A percentile compares a stretch with the other conserved stretches of the same genome.
Conservation (phyloP, 2,888 invertebrate species). For the Sicus ferrugineus region DNA sequence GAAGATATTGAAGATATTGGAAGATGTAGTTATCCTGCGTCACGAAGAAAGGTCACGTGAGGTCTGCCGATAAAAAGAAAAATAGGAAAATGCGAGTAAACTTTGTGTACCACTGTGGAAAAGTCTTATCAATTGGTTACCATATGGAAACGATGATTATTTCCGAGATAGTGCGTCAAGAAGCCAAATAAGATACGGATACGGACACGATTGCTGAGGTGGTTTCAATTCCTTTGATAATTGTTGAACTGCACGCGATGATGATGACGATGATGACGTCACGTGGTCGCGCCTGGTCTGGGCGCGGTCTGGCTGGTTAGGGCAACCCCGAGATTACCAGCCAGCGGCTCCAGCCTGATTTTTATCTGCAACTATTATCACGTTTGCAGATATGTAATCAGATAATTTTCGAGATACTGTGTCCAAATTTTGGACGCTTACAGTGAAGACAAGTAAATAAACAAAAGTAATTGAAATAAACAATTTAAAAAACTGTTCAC, state of each 20-base stretch:
- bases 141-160: neutral
- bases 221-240: constrained; percentile 2
- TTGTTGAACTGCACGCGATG: neutral
- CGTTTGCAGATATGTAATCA: constrained; percentile 33
- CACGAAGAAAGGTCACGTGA: constrained; percentile 1
- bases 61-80: constrained; percentile 15
- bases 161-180: constrained; percentile 12
- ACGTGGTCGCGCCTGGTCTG: neutral
- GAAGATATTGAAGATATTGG: no score
- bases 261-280: constrained; percentile 19
- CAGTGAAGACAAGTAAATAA: neutral
- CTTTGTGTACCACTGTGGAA: neutral
- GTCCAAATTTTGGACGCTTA: neutral
- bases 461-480: neutral
- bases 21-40: no score
- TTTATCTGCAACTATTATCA: constrained; percentile 34
- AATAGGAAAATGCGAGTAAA: neutral
- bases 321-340: constrained; percentile 21
- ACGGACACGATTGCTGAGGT: no score
- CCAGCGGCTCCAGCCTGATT: neutral
- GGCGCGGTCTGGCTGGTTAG: no score
- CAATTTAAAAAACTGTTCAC: neutral
- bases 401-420: constrained; percentile 34
- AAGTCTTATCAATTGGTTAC: constrained; percentile 14
- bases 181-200: neutral